Conservation (phyloP, 2,113 vertebrate species). For the Muscicapa adusta region DNA sequence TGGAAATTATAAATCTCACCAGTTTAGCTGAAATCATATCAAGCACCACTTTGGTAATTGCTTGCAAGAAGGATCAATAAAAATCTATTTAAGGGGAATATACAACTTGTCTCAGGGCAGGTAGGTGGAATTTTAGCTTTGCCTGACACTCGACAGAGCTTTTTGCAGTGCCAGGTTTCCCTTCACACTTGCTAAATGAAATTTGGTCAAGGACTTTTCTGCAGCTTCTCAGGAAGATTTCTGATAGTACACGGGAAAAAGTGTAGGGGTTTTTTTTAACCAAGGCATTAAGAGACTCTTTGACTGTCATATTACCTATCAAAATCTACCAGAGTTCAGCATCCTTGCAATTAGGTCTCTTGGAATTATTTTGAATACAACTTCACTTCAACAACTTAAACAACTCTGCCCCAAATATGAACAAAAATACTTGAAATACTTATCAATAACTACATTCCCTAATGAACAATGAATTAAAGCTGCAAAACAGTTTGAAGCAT, state of each 20-base stretch:
- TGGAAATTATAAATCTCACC: background rate
- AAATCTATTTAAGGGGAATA: background rate
- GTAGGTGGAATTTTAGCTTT: background rate
- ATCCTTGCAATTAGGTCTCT: background rate
- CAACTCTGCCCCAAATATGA: background rate
- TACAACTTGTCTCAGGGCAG: background rate
- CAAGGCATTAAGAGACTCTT: background rate
- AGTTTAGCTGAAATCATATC: background rate
- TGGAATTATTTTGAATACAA: background rate
- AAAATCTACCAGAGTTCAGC: background rate
- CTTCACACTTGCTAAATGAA: background rate
- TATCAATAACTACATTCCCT: background rate
- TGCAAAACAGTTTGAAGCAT: background rate
- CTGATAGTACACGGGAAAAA: background rate
- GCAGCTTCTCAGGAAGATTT: background rate
- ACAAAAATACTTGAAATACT: background rate
- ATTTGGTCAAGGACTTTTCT: background rate
- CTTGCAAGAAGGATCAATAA: background rate
- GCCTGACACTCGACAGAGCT: background rate
- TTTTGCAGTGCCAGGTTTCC: background rate
- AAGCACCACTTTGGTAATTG: background rate
- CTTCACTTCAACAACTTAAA: background rate
- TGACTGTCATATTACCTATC: background rate
- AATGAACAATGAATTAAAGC: background rate
- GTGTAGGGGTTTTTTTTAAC: rapidly evolving